These are phyloP conservation scores for Ranitomeya imitator DNA, from an alignment of 2,113 vertebrate genomes.

Conservation along the genomic window DNA sequence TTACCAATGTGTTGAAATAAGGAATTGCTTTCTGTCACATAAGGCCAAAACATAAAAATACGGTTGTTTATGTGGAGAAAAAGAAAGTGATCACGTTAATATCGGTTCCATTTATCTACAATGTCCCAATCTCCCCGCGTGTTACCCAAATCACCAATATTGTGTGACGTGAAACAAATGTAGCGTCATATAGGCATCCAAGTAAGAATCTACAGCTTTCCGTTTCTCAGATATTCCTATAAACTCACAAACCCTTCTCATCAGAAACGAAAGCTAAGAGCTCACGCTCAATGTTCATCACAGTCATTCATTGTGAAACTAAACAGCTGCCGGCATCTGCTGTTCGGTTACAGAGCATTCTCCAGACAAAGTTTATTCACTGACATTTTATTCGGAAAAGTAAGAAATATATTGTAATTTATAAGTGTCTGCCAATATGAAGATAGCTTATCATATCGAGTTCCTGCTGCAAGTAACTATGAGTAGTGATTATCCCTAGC, in stretches of 20 bases:
- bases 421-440: not conserved
- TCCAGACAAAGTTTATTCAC: not conserved
- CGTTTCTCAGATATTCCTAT: not conserved
- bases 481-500: too few species aligned
- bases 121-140: not conserved
- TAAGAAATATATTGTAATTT: not conserved
- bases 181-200: not conserved
- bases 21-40: slow-evolving; percentile 12
- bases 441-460: not conserved
- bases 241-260: not conserved
- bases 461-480: not conserved
- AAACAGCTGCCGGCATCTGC: not conserved
- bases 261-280: not conserved
- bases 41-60: slow-evolving; percentile 24
- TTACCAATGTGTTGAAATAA: slow-evolving; percentile 21
- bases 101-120: not conserved
- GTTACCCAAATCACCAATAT: not conserved
- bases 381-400: not conserved
- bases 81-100: not conserved
- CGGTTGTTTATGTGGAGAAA: not conserved
- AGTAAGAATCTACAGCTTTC: slow-evolving; percentile 8
- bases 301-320: not conserved
- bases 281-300: not conserved
- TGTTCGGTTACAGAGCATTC: not conserved
- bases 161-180: not conserved